Percentiles rank a stretch among this genome's conserved stretches.
Evolutionary conservation across 2,113 vertebrate species (phyloP).

Genomic region (Ceuthmochares aereus): DNA sequence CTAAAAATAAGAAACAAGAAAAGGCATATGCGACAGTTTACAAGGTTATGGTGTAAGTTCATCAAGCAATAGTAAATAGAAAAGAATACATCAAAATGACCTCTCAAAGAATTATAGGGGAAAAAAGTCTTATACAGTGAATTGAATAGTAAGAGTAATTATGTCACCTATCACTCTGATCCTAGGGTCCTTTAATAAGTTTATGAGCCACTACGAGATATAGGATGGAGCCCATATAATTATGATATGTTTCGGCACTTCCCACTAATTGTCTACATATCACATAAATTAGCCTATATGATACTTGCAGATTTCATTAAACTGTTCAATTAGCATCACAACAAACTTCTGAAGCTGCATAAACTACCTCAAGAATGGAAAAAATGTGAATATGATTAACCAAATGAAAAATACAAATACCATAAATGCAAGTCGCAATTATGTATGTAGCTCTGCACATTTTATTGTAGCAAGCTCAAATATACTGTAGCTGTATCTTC

Average conservation of each 20-base stretch:
- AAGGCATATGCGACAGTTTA: neutral
- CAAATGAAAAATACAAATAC: neutral
- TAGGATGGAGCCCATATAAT: neutral
- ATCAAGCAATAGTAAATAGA: neutral
- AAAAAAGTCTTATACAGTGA: neutral
- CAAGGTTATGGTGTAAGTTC: neutral
- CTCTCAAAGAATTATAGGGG: neutral
- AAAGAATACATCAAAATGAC: neutral
- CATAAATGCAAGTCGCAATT: neutral
- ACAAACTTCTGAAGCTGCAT: neutral
- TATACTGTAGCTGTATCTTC: neutral
- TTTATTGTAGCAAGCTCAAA: neutral
- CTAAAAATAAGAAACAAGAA: slow-evolving; percentile 55
- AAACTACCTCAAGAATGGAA: neutral
- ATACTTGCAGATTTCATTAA: neutral
- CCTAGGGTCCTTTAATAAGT: neutral
- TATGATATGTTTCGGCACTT: neutral
- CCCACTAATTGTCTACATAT: neutral
- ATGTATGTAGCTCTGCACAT: neutral
- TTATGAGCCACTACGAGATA: neutral
- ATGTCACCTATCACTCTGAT: neutral
- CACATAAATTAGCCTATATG: neutral
- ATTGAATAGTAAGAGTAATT: neutral
- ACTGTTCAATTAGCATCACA: neutral
- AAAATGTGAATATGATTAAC: neutral